A percentile compares a stretch with the other conserved stretches of the same genome.
Evolutionary conservation across 2,797 vertebrate genomes (phyloP).

Genomic region (Cirrhinus mrigala): DNA sequence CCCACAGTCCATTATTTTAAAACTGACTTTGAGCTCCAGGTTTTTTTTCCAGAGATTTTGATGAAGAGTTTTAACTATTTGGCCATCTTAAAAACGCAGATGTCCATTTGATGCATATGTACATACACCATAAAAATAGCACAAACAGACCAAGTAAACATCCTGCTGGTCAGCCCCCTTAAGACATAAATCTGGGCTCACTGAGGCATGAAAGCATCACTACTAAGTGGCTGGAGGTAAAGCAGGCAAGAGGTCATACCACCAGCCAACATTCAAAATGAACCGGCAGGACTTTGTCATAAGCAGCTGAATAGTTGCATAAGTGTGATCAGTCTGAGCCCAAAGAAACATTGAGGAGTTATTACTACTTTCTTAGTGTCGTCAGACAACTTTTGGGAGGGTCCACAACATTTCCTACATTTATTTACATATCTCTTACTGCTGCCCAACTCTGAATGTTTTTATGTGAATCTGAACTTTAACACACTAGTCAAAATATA

Average conservation of each 20-base stretch:
- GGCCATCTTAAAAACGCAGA: neutral
- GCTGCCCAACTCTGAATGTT: conserved; percentile 26
- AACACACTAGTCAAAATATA: conserved; percentile 57
- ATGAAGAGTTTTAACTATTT: neutral
- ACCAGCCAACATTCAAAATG: conserved; percentile 20
- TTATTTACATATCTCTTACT: conserved; percentile 62
- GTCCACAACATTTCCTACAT: conserved; percentile 63
- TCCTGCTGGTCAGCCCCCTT: conserved; percentile 1
- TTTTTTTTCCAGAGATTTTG: neutral
- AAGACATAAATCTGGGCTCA: neutral
- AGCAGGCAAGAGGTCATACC: neutral
- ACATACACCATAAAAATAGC: conserved; percentile 6
- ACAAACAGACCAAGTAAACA: neutral
- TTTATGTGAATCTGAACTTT: conserved; percentile 66
- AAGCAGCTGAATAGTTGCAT: conserved; percentile 9
- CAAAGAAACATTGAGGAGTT: conserved; percentile 23
- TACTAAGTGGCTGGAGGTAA: conserved; percentile 3
- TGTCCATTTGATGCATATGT: neutral
- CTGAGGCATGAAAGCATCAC: conserved; percentile 9
- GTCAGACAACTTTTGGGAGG: neutral
- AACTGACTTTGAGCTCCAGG: neutral
- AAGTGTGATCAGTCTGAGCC: conserved; percentile 11
- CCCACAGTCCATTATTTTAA: neutral
- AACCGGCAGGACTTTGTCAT: neutral
- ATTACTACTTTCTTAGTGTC: neutral